Evolutionary conservation across 2,797 vertebrate genomes (phyloP), one percentile per base, ranked within the genome.

Genomic region (Poeciliopsis infans): DNA sequence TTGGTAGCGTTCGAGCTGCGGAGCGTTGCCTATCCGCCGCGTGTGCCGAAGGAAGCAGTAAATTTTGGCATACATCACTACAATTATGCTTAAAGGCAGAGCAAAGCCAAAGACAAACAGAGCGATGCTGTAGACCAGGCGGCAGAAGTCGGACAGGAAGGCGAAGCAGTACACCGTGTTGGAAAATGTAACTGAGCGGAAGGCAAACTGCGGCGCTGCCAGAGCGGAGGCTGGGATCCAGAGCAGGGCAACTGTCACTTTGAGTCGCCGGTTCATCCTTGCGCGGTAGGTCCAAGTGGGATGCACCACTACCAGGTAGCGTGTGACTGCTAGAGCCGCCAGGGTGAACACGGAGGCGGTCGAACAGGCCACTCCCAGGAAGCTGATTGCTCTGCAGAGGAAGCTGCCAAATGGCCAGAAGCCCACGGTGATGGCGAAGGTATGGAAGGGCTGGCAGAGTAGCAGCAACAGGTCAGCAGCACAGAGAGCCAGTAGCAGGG

Each of bases 401-500:
- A 94, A 88, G 78, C 72, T 36, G 45, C 95, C 95, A 0, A 96
- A 96, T 16, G 96, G 95, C 96, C 96, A 96, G 83, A 79, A 92
- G 23, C 94, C 95, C 80, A 96, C 80, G 8, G 91, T 90, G 74
- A 96, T 95, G 66, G 95, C 94, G 0, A 92, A 76, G 13, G 96
- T 96, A 87, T 96, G 95, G 86, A 96, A 97, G 43, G 95, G 96
- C 83, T 96, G 87, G 84, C 94, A 95, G 78, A 94, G 79, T 46
- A 96, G 88, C 72, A 95, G 83, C 77, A 96, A 88, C 66, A 96
- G 83, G 89, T 96, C 96, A 0, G 95, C 94, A 2, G 88, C 91
- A 5, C 95, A 96, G 74, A 97, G 90, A 12, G 88, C 93, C 87
- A 96, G 88, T 79, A 96, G 94, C 61, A 96, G 88, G 0, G 88